A percentile compares a stretch with the other conserved stretches of the same genome.
Conservation (phyloP, 1,140 invertebrate species). For the Euborellia annulipes region DNA sequence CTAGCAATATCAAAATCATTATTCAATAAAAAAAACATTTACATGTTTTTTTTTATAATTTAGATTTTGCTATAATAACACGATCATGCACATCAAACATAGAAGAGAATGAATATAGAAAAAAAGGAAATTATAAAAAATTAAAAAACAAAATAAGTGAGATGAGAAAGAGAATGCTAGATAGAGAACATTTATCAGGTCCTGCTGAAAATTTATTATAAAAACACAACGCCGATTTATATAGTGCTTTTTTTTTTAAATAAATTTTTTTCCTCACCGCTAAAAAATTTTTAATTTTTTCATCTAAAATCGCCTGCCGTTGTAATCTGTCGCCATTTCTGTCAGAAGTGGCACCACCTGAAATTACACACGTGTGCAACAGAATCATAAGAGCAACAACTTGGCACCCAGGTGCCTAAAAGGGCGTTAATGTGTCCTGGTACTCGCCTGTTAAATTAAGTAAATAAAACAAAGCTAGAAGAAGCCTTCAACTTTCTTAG, state of each 20-base stretch:
- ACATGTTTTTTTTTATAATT: not conserved
- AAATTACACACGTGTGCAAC: slow-evolving; percentile 22
- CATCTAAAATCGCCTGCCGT: slow-evolving; percentile 71
- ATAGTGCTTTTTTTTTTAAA: not conserved
- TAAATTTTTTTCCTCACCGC: slow-evolving; percentile 48
- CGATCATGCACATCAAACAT: not conserved
- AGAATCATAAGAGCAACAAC: slow-evolving; percentile 30
- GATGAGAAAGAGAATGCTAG: no score
- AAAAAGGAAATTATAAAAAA: slow-evolving; percentile 1
- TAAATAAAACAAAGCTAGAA: no score
- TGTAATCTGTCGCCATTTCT: slow-evolving; percentile 44
- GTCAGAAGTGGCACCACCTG: slow-evolving; percentile 25
- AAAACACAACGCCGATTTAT: slow-evolving; percentile 8
- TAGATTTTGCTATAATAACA: slow-evolving; percentile 1
- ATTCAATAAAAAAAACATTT: slow-evolving; percentile 5
- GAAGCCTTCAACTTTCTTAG: no score
- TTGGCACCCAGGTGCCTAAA: slow-evolving; percentile 2
- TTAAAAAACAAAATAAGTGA: slow-evolving; percentile 2
- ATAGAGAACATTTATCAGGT: no score
- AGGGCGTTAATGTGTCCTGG: not conserved
- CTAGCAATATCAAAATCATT: slow-evolving; percentile 2
- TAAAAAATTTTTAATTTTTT: slow-evolving; percentile 88
- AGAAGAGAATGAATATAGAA: not conserved
- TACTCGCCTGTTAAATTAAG: no score
- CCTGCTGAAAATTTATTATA: slow-evolving; percentile 8